phyloP scores from a whole-genome alignment of 2,797 vertebrate genomes.

The Enteromius anoplus region DNA sequence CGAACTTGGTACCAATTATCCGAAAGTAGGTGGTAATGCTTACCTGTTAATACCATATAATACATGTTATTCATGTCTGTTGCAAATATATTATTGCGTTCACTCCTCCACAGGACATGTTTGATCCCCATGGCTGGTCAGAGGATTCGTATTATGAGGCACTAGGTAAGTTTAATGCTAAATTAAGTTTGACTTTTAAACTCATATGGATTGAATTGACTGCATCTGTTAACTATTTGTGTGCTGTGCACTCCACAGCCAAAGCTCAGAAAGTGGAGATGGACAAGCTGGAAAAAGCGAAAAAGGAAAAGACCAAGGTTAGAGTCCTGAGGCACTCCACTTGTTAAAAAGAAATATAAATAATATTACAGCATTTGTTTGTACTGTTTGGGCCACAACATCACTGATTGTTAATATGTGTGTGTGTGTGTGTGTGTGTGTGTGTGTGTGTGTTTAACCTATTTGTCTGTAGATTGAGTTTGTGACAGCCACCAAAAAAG shows the following conservation, averaged over 20 bases:
- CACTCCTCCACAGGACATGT: slow-evolving; percentile 86
- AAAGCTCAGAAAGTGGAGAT: slow-evolving; percentile 98
- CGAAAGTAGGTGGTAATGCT: slow-evolving; percentile 78
- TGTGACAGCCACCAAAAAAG: slow-evolving; percentile 96
- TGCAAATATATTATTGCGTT: neutral
- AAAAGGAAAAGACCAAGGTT: slow-evolving; percentile 97
- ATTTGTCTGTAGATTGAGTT: slow-evolving; percentile 88
- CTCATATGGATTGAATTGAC: neutral
- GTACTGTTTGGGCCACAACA: neutral
- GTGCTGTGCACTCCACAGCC: slow-evolving; percentile 63
- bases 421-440: neutral
- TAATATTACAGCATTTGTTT: neutral
- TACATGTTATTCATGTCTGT: neutral
- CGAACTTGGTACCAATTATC: slow-evolving; percentile 97
- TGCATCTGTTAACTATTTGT: neutral
- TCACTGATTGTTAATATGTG: neutral
- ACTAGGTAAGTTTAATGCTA: slow-evolving; percentile 77
- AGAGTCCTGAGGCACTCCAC: slow-evolving; percentile 47
- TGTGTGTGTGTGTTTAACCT: neutral
- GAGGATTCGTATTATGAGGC: slow-evolving; percentile 97
- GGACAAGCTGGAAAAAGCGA: slow-evolving; percentile 98
- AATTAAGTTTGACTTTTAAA: neutral
- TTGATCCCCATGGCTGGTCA: slow-evolving; percentile 97
- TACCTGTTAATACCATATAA: neutral
- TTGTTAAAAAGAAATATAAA: neutral